These are phyloP conservation scores for Chouioia cunea DNA, from an alignment of 2,888 invertebrate species.

Conservation along the genomic window DNA sequence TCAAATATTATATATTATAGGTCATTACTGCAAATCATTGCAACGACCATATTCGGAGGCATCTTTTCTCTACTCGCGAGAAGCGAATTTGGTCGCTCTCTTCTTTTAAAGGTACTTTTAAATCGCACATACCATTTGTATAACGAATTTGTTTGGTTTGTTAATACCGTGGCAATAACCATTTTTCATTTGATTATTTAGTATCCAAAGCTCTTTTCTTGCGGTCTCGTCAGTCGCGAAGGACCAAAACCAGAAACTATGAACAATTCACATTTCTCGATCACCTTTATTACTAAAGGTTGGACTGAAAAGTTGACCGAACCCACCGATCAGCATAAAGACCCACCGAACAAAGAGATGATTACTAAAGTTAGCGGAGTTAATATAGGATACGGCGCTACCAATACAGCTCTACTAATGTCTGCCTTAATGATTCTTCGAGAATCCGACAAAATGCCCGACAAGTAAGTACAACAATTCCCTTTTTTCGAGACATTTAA, in stretches of 20 bases:
- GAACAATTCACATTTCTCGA: constrained; percentile 74
- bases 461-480: constrained; percentile 74
- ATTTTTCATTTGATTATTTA: constrained; percentile 60
- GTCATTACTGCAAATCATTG: constrained; percentile 71
- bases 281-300: constrained; percentile 83
- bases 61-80: constrained; percentile 76
- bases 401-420: constrained; percentile 79
- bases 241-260: constrained; percentile 76
- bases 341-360: constrained; percentile 76
- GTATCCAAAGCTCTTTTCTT: constrained; percentile 80
- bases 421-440: constrained; percentile 82
- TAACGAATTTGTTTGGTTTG: too few species aligned
- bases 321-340: constrained; percentile 71
- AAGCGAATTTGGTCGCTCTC: constrained; percentile 74
- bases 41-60: constrained; percentile 72
- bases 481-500: not conserved
- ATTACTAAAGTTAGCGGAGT: constrained; percentile 76
- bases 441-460: constrained; percentile 83
- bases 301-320: constrained; percentile 78
- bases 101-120: constrained; percentile 74
- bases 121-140: not conserved
- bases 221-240: constrained; percentile 77
- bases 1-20: constrained; percentile 56
- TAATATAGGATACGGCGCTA: constrained; percentile 88
- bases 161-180: too few species aligned